Conservation (phyloP, 2,797 vertebrate species). For the Lacerta viridis region DNA sequence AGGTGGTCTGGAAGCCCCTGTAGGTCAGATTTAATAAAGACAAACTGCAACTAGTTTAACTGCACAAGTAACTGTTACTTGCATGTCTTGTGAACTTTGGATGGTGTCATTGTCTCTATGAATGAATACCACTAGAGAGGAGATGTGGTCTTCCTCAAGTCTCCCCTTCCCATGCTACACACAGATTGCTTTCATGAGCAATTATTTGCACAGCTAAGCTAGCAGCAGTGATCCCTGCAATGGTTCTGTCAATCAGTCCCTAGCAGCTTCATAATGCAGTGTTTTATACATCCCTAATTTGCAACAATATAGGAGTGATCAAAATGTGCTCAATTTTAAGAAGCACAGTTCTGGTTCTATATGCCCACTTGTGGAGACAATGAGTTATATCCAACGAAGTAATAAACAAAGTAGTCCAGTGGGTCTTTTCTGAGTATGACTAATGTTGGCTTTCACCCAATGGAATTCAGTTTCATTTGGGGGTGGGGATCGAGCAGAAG, state of each 20-base stretch:
- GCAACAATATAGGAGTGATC: neutral
- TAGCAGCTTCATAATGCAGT: neutral
- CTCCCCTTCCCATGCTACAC: too few species aligned
- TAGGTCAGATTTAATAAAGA: neutral
- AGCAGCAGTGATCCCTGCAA: neutral
- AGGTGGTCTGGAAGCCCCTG: too few species aligned
- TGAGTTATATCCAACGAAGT: neutral
- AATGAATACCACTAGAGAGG: neutral
- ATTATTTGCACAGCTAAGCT: neutral
- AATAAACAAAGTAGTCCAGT: too few species aligned
- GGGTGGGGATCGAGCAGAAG: neutral
- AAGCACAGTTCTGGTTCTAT: neutral
- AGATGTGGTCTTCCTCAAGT: too few species aligned
- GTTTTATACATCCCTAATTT: neutral
- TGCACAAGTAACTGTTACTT: neutral
- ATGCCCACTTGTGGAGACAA: neutral
- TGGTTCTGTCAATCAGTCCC: neutral
- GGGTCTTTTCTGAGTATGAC: too few species aligned
- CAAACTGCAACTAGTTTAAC: too few species aligned
- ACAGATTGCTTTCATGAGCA: neutral
- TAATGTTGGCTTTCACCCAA: neutral
- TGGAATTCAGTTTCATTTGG: constrained; percentile 26
- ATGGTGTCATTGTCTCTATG: neutral
- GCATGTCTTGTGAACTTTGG: neutral
- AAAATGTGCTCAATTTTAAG: neutral